Evolutionary conservation across 35 echinoderm and acorn worm species (phyloP).

Genomic region (Diadema setosum): DNA sequence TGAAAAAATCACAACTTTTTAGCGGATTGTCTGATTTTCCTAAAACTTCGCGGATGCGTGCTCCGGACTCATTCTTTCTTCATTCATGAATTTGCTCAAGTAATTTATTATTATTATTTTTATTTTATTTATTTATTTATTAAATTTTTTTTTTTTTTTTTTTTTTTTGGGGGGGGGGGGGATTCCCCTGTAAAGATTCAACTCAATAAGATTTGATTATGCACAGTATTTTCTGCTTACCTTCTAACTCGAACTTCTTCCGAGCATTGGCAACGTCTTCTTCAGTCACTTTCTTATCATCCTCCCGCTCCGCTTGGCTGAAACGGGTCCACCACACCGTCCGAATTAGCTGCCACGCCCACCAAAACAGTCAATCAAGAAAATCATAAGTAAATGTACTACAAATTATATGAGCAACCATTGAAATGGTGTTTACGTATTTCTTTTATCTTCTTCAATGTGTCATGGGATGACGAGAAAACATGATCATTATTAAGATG

Average conservation of each 20-base stretch:
- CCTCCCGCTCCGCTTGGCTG: background rate
- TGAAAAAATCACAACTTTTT: no score
- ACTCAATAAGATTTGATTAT: background rate
- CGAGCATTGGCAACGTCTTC: background rate
- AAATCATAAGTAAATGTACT: no score
- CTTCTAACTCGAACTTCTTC: constrained; percentile 10
- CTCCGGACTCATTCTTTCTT: no score
- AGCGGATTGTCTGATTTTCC: no score
- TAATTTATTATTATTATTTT: no score
- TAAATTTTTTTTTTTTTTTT: no score
- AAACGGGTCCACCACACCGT: constrained; percentile 70
- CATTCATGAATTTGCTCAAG: no score
- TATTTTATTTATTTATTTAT: no score
- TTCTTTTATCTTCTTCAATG: background rate
- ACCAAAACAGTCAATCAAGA: no score
- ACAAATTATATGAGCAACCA: background rate
- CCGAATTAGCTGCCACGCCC: constrained; percentile 52
- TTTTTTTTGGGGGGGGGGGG: no score
- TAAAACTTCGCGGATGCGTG: no score
- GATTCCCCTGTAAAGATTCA: no score
- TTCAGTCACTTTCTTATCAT: background rate
- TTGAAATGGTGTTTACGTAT: background rate
- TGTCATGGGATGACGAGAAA: background rate
- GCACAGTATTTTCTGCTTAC: background rate
- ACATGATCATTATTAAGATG: background rate